phyloP scores from a whole-genome alignment of 2,113 vertebrate species.

The Rattus rattus region DNA sequence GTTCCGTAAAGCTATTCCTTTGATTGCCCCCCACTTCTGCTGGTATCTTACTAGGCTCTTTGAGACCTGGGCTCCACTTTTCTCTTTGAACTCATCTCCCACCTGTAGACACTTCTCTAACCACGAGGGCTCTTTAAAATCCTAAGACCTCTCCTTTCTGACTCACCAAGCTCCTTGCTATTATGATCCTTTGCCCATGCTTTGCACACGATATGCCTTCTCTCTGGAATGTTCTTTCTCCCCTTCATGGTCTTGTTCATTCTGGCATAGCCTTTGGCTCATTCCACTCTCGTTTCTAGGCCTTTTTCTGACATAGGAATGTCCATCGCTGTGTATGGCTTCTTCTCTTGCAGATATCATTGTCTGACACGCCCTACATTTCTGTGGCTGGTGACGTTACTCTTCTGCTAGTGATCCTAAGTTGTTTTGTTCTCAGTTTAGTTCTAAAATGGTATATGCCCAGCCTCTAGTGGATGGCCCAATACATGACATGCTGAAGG shows the following conservation, averaged over 20 bases:
- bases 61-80: background rate
- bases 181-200: background rate
- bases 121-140: background rate
- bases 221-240: background rate
- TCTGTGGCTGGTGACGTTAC: background rate
- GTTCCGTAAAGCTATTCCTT: background rate
- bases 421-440: slow-evolving; percentile 8
- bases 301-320: background rate
- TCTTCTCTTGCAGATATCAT: background rate
- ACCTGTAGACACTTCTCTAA: background rate
- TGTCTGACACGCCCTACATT: background rate
- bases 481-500: background rate
- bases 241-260: background rate
- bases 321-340: background rate
- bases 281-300: background rate
- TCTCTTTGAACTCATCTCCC: background rate
- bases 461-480: background rate
- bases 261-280: background rate
- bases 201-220: background rate
- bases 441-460: background rate
- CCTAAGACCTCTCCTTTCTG: background rate
- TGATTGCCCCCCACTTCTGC: background rate
- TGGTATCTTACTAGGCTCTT: background rate
- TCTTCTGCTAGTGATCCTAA: background rate
- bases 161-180: background rate